Conservation (phyloP, 2,797 vertebrate species). For the Euthynnus affinis region DNA sequence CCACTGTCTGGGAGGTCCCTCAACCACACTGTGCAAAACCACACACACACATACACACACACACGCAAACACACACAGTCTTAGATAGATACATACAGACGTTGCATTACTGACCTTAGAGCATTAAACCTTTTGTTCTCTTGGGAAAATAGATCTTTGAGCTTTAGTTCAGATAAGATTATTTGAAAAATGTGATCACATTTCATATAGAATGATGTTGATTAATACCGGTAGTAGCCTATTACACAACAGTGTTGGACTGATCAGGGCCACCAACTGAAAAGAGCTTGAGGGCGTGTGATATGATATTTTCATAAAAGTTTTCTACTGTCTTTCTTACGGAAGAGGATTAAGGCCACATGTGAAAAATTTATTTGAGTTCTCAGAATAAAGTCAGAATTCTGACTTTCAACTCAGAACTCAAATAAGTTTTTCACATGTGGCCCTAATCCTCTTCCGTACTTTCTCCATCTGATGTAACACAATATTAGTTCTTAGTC, state of each 20-base stretch:
- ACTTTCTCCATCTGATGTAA: background rate
- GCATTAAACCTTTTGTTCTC: background rate
- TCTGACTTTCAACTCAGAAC: too few species aligned
- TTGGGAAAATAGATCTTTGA: background rate
- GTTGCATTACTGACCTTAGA: background rate
- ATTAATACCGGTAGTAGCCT: too few species aligned
- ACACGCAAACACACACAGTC: constrained; percentile 16
- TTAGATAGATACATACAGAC: background rate
- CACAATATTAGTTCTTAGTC: background rate
- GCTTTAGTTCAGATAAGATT: background rate
- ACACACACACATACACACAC: constrained; percentile 30
- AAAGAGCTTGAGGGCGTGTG: background rate
- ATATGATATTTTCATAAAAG: background rate
- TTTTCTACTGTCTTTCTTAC: background rate
- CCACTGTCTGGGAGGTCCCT: constrained; percentile 60
- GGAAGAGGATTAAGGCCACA: too few species aligned
- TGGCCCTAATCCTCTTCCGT: too few species aligned
- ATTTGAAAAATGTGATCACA: background rate
- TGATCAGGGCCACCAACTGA: background rate
- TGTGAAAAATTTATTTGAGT: too few species aligned
- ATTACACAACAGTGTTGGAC: background rate
- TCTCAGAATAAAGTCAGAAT: too few species aligned
- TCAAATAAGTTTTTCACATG: too few species aligned
- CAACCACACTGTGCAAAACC: constrained; percentile 46
- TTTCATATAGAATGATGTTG: background rate